Percentiles rank a stretch among this genome's conserved stretches.
Conservation (phyloP, 2,797 vertebrate species). For the Mus caroli region DNA sequence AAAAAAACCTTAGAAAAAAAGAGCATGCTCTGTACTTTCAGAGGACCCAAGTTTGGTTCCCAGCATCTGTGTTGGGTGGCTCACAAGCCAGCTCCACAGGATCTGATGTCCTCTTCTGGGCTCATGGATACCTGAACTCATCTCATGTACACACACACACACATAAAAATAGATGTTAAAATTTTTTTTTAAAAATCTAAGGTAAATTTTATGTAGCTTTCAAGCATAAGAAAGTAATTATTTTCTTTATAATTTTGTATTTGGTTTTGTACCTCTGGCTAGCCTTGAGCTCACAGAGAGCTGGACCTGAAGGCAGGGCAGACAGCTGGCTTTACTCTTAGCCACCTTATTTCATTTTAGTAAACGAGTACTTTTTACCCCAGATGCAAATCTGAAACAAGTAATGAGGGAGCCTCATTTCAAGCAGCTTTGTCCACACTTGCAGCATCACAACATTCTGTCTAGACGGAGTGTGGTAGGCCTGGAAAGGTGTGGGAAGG, state of each 20-base stretch:
- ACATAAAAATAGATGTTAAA: conserved; percentile 27
- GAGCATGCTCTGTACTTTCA: not conserved
- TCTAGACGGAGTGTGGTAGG: not conserved
- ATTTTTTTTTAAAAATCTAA: conserved; percentile 42
- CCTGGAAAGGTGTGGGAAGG: not conserved
- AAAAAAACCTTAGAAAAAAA: no score
- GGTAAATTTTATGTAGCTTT: conserved; percentile 33
- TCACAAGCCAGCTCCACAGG: not conserved
- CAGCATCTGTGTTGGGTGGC: not conserved
- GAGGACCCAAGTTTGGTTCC: not conserved
- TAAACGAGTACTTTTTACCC: not conserved
- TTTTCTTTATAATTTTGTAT: conserved; percentile 17
- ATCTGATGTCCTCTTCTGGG: not conserved
- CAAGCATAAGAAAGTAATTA: conserved; percentile 49
- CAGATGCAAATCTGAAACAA: conserved; percentile 42
- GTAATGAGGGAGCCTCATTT: not conserved
- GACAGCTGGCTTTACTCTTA: no score
- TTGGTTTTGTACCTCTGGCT: not conserved
- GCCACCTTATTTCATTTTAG: not conserved
- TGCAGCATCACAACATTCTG: not conserved
- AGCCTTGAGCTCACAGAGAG: not conserved
- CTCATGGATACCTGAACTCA: not conserved
- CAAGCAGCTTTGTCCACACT: conserved; percentile 22
- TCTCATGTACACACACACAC: not conserved
- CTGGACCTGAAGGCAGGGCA: no score